A percentile compares a stretch with the other conserved stretches of the same genome.
phyloP scores from a whole-genome alignment of 2,113 vertebrate genomes.

The Phrynosoma platyrhinos region DNA sequence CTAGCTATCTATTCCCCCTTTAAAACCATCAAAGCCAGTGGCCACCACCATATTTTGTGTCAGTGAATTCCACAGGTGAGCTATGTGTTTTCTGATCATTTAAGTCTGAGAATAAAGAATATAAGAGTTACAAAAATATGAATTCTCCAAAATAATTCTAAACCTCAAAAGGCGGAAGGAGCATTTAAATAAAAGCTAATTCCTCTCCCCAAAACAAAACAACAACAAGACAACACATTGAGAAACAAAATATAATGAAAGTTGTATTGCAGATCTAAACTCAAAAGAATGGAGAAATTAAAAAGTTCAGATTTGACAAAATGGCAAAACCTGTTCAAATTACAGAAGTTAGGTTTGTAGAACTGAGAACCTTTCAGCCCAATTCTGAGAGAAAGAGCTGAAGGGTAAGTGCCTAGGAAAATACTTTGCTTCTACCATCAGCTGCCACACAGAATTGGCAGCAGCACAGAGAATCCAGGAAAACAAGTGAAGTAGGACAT shows the following conservation, averaged over 20 bases:
- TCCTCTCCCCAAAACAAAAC: no score
- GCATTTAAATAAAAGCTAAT: no score
- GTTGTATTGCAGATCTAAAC: background rate
- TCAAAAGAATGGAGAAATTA: background rate
- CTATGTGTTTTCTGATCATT: no score
- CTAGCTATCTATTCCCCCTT: no score
- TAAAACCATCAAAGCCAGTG: no score
- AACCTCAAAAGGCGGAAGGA: no score
- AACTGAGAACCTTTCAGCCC: background rate
- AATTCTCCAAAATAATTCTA: no score
- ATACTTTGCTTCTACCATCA: slow-evolving; percentile 26
- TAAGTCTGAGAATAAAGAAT: no score
- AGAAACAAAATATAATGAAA: background rate
- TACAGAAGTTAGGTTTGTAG: background rate
- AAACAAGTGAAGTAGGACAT: slow-evolving; percentile 63
- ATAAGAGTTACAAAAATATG: no score
- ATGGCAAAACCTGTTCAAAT: background rate
- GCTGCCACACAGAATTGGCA: slow-evolving; percentile 49
- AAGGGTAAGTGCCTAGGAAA: slow-evolving; percentile 17
- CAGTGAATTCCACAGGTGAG: no score
- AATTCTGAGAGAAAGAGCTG: background rate
- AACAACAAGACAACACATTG: no score
- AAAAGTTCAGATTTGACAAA: background rate
- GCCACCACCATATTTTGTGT: no score
- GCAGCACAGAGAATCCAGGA: slow-evolving; percentile 29